These are phyloP conservation scores for Zeus faber DNA, from an alignment of 2,113 vertebrate species.

Conservation along the genomic window DNA sequence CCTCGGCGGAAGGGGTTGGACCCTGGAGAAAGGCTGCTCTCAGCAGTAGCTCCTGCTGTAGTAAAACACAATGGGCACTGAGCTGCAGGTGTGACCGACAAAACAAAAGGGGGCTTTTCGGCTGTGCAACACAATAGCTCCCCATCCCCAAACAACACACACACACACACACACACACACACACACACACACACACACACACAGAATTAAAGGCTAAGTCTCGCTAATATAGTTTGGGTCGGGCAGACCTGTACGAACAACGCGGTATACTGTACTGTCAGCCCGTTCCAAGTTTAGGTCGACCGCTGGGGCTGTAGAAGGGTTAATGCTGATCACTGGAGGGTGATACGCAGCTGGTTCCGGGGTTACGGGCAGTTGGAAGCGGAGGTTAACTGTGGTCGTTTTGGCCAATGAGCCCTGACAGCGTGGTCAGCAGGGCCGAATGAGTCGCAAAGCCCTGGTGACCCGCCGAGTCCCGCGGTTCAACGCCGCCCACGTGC, in stretches of 20 bases:
- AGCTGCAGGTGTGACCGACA: conserved; percentile 68
- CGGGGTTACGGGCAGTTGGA: conserved; percentile 56
- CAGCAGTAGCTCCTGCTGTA: conserved; percentile 56
- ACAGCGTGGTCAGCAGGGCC: conserved; percentile 80
- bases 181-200: no score
- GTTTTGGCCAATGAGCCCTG: conserved; percentile 78
- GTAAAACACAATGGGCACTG: conserved; percentile 51
- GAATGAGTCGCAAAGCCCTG: conserved; percentile 79
- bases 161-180: no score
- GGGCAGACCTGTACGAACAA: no score
- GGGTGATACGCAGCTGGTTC: conserved; percentile 45
- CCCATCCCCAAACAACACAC: conserved; percentile 62
- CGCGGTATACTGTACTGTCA: no score
- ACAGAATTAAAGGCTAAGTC: no score
- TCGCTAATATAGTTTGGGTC: no score
- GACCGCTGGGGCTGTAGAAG: conserved; percentile 7
- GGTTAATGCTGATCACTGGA: conserved; percentile 29
- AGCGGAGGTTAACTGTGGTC: conserved; percentile 65
- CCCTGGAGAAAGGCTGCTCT: conserved; percentile 63
- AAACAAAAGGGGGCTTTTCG: conserved; percentile 55
- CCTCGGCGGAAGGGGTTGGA: conserved; percentile 48
- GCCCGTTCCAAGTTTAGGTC: conserved; percentile 28
- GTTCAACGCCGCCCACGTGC: no score
- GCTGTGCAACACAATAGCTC: conserved; percentile 70
- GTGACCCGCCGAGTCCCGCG: no score